A percentile compares a stretch with the other conserved stretches of the same genome.
phyloP scores from a whole-genome alignment of 2,888 invertebrate genomes.

The Calameuta pallipes region DNA sequence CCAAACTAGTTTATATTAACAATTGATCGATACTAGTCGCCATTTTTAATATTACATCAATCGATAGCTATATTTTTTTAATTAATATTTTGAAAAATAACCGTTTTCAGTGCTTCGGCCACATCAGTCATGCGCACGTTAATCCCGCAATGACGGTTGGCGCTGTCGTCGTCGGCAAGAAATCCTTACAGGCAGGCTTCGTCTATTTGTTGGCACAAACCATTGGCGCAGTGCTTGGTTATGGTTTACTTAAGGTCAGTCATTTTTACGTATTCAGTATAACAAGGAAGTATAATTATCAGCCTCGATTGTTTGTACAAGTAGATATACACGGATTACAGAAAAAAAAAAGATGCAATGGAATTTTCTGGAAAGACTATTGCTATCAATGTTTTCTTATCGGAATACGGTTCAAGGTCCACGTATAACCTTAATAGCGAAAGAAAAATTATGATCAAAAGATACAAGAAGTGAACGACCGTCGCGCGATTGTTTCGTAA shows the following conservation, averaged over 20 bases:
- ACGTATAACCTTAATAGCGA: background rate
- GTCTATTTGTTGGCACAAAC: conserved; percentile 59
- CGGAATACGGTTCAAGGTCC: background rate
- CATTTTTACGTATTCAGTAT: background rate
- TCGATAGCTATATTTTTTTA: background rate
- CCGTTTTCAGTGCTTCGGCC: conserved; percentile 60
- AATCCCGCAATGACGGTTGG: conserved; percentile 65
- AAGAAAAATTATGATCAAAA: background rate
- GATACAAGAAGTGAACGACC: background rate
- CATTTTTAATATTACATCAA: too few relatives aligned
- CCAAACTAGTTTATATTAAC: background rate
- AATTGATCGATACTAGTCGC: background rate
- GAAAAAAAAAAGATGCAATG: background rate
- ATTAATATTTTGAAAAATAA: background rate
- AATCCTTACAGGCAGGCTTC: conserved; percentile 53
- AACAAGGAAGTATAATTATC: background rate
- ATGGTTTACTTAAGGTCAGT: conserved; percentile 60
- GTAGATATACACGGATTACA: background rate
- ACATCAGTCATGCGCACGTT: conserved; percentile 64
- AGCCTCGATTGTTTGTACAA: background rate
- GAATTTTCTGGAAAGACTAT: background rate
- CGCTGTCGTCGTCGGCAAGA: conserved; percentile 59
- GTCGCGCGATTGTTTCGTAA: background rate
- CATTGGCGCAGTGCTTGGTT: conserved; percentile 59
- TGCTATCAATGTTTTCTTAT: background rate